A percentile compares a stretch with the other conserved stretches of the same genome.
Conservation (phyloP, 2,888 invertebrate species). For the Cephus pulcher region DNA sequence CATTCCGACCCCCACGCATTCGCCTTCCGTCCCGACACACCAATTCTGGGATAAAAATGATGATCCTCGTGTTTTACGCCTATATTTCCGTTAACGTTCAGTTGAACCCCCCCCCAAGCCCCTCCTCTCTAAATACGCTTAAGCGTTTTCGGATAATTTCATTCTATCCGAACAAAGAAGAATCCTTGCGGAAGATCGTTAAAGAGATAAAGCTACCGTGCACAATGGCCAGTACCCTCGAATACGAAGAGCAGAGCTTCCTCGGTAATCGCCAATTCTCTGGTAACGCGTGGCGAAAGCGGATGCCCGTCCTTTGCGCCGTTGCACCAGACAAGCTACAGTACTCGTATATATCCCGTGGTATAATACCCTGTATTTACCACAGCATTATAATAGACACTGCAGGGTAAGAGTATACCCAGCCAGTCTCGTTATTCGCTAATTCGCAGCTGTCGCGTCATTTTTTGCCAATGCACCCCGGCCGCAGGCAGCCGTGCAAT, state of each 20-base stretch:
- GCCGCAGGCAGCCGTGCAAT: not conserved
- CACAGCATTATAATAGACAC: too few species aligned
- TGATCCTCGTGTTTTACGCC: too few species aligned
- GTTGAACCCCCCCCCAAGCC: too few species aligned
- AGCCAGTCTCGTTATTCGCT: not conserved
- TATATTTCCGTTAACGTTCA: too few species aligned
- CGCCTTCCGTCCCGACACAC: too few species aligned
- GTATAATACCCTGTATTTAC: too few species aligned
- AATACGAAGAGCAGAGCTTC: not conserved
- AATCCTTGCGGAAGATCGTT: slow-evolving; percentile 1
- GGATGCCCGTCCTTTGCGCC: not conserved
- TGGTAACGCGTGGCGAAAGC: not conserved
- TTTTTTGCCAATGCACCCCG: not conserved
- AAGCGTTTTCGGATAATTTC: slow-evolving; percentile 4
- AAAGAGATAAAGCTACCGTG: slow-evolving; percentile 1
- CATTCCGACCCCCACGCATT: too few species aligned
- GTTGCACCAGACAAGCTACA: too few species aligned
- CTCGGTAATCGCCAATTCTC: not conserved
- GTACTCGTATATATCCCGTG: too few species aligned
- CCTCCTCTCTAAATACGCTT: not conserved
- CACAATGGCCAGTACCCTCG: not conserved
- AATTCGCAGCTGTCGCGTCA: not conserved
- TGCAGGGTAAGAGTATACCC: not conserved
- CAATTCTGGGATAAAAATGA: too few species aligned
- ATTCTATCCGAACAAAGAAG: not conserved